Evolutionary conservation across 2,113 vertebrate genomes (phyloP).

Genomic region (Alosa alosa): DNA sequence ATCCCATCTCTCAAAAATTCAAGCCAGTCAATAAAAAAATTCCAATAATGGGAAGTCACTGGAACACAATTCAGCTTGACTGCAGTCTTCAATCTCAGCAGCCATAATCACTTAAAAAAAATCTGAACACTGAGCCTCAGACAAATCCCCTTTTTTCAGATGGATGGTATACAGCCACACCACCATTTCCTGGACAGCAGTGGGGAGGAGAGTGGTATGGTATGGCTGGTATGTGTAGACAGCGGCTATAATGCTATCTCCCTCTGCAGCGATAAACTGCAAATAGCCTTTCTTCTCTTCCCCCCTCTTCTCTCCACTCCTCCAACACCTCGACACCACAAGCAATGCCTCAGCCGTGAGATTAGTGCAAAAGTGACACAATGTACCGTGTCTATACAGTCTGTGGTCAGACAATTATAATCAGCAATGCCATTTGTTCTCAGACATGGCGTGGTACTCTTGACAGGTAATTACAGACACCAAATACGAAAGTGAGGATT

Average conservation of each 20-base stretch:
- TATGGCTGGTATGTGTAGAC: not conserved
- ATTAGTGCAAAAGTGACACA: not conserved
- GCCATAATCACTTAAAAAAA: not conserved
- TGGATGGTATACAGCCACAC: not conserved
- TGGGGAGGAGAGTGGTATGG: not conserved
- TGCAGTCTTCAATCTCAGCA: not conserved
- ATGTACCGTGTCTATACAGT: constrained; percentile 5
- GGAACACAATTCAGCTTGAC: not conserved
- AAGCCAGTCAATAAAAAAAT: not conserved
- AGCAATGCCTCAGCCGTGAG: constrained; percentile 1
- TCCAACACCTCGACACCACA: not conserved
- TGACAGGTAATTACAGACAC: constrained; percentile 4
- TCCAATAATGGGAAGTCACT: not conserved
- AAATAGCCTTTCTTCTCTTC: not conserved
- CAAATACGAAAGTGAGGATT: not conserved
- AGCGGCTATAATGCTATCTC: not conserved
- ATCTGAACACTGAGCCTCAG: not conserved
- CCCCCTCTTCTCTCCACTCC: not conserved
- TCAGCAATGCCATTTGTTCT: not conserved
- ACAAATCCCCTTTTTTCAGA: not conserved
- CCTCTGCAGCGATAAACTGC: not conserved
- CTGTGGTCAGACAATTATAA: constrained; percentile 2
- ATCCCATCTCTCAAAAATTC: not conserved
- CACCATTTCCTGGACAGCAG: not conserved
- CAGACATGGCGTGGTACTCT: not conserved